A percentile compares a stretch with the other conserved stretches of the same genome.
phyloP scores from a whole-genome alignment of 2,797 vertebrate genomes.

The Aldrovandia affinis region DNA sequence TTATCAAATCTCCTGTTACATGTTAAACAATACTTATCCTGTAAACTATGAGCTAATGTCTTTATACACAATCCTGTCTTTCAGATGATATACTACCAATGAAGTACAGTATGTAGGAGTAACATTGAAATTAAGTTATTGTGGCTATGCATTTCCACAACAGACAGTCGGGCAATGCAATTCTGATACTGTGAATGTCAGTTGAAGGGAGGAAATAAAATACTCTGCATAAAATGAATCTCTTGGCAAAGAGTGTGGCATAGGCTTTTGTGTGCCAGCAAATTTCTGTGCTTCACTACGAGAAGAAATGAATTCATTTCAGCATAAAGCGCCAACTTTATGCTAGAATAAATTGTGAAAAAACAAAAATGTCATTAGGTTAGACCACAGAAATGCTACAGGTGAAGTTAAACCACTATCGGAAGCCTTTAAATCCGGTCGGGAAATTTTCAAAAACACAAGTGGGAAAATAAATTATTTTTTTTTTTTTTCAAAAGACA shows the following conservation, averaged over 20 bases:
- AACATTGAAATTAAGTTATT: neutral
- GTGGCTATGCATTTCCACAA: neutral
- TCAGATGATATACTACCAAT: neutral
- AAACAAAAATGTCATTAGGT: neutral
- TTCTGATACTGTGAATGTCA: neutral
- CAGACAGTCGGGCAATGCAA: neutral
- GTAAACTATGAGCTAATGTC: neutral
- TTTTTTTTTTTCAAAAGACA: neutral
- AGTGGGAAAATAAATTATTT: neutral
- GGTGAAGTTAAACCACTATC: constrained; percentile 30
- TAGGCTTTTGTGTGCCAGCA: neutral
- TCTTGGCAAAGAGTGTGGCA: neutral
- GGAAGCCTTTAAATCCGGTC: constrained; percentile 37
- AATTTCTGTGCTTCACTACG: constrained; percentile 30
- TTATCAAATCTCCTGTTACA: no score
- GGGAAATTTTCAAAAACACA: neutral
- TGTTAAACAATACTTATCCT: no score
- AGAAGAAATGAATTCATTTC: constrained; percentile 40
- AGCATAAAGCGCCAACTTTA: constrained; percentile 24
- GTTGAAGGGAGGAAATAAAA: neutral
- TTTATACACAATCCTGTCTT: neutral
- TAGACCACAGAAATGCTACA: constrained; percentile 34
- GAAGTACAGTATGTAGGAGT: neutral
- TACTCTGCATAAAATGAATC: constrained; percentile 20
- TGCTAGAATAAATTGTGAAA: constrained; percentile 35